Conservation (phyloP, 2,888 invertebrate species). For the Athalia rosae region DNA sequence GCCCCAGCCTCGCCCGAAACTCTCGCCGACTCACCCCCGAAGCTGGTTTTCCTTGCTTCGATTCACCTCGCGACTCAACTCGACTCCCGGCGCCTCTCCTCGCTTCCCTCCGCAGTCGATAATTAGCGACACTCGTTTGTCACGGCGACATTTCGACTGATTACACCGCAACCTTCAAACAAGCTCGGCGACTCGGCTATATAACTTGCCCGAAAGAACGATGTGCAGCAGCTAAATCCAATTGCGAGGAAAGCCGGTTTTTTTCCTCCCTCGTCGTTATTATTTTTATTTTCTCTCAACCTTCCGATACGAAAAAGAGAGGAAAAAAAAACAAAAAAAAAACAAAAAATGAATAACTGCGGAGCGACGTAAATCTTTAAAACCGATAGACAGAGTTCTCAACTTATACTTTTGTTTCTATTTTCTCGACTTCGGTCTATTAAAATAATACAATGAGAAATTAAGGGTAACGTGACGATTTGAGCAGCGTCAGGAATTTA, state of each 20-base stretch:
- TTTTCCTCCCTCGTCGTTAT: no score
- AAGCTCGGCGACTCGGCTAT: background rate
- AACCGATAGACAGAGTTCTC: no score
- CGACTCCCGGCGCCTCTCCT: slow-evolving; percentile 30
- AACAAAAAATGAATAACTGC: no score
- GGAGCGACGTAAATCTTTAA: no score
- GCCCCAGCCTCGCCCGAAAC: slow-evolving; percentile 48
- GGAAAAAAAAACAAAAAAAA: no score
- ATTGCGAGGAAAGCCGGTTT: background rate
- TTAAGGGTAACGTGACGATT: no score
- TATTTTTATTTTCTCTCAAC: no score
- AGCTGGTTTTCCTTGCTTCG: background rate
- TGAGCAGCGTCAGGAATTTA: background rate
- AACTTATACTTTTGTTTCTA: no score
- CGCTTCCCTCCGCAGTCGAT: slow-evolving; percentile 58
- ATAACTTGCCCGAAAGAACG: background rate
- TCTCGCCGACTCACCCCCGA: slow-evolving; percentile 5
- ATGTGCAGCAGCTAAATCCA: background rate
- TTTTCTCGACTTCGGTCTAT: no score
- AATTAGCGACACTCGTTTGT: slow-evolving; percentile 69
- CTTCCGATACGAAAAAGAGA: no score
- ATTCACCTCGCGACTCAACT: background rate
- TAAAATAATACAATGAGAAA: no score
- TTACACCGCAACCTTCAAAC: slow-evolving; percentile 57
- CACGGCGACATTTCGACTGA: slow-evolving; percentile 66